phyloP scores from a whole-genome alignment of 1,140 invertebrate genomes.

The Pseudomyrmex pallidus region DNA sequence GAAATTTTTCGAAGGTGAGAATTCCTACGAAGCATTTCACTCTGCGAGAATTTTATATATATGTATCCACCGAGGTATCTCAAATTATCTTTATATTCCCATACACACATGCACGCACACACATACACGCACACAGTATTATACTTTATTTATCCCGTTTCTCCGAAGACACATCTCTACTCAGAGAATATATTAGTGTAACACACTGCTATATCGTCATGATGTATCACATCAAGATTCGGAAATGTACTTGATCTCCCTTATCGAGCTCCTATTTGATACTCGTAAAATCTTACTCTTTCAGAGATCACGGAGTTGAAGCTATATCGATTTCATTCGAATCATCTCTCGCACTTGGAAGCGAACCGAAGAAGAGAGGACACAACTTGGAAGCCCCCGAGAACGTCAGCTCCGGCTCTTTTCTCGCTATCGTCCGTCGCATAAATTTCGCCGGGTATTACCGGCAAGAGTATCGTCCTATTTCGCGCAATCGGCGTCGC shows the following conservation, averaged over 20 bases:
- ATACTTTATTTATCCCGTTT: neutral
- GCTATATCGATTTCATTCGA: slow-evolving; percentile 13
- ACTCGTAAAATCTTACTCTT: slow-evolving; percentile 28
- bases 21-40: too few relatives aligned
- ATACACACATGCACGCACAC: too few relatives aligned
- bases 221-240: neutral
- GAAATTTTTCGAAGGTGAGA: too few relatives aligned
- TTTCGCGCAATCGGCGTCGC: slow-evolving; percentile 66
- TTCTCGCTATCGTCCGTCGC: slow-evolving; percentile 21
- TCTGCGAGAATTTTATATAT: too few relatives aligned
- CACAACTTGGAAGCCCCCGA: slow-evolving; percentile 25
- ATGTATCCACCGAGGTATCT: too few relatives aligned
- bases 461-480: slow-evolving; percentile 48
- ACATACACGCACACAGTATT: neutral
- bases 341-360: neutral
- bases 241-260: neutral
- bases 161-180: too few relatives aligned
- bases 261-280: too few relatives aligned
- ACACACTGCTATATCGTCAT: neutral
- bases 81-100: too few relatives aligned
- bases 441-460: slow-evolving; percentile 66
- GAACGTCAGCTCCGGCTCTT: slow-evolving; percentile 12
- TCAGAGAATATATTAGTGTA: neutral
- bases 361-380: neutral
- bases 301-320: neutral